phyloP scores from a whole-genome alignment of 2,888 invertebrate species.

The Aphodius sticticus region DNA sequence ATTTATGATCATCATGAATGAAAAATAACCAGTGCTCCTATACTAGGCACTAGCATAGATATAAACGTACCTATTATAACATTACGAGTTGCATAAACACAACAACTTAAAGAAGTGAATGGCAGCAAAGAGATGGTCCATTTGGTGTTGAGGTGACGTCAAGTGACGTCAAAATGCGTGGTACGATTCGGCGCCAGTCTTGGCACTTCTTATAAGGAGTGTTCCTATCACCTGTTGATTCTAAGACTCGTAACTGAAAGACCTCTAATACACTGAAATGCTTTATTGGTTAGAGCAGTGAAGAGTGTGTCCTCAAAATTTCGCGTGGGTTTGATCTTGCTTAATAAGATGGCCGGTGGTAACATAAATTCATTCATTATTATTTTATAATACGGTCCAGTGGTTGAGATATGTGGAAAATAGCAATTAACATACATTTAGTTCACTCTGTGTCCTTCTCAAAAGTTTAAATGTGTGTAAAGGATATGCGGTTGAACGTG shows the following conservation, averaged over 20 bases:
- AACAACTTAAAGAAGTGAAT: background rate
- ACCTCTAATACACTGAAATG: no score
- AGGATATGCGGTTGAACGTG: background rate
- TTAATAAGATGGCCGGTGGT: background rate
- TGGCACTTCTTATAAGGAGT: background rate
- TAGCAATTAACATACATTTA: background rate
- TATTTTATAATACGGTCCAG: background rate
- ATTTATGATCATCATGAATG: background rate
- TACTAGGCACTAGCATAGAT: background rate
- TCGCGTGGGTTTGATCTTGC: background rate
- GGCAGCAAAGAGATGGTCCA: background rate
- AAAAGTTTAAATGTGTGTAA: background rate
- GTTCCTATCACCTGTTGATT: background rate
- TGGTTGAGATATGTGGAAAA: background rate
- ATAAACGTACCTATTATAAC: background rate
- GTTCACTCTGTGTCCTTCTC: background rate
- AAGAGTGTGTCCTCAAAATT: background rate
- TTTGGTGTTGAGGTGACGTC: background rate
- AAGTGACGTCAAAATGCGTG: background rate
- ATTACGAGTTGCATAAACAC: background rate
- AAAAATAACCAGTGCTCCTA: background rate
- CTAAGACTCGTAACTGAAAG: no score
- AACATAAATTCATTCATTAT: background rate
- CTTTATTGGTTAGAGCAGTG: background rate
- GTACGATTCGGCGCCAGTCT: background rate